These are phyloP conservation scores for Rapana venosa DNA, from an alignment of 2,888 invertebrate genomes.

Conservation along the genomic window DNA sequence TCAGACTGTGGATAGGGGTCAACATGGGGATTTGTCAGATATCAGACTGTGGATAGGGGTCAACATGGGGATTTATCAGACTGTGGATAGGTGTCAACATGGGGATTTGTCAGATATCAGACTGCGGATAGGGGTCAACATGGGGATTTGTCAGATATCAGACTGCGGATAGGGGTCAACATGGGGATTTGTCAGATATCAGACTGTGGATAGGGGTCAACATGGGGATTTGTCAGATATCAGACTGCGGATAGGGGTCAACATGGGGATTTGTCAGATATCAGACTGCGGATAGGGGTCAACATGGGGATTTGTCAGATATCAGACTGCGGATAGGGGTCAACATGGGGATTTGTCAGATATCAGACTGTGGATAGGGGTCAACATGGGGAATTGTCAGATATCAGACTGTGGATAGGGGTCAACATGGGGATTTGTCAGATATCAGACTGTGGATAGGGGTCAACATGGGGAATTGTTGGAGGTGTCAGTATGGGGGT, in stretches of 20 bases:
- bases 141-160: conserved; percentile 86
- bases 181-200: conserved; percentile 85
- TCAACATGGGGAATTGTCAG: conserved; percentile 74
- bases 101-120: conserved; percentile 87
- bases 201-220: conserved; percentile 86
- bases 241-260: conserved; percentile 86
- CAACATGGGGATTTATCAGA: conserved; percentile 81
- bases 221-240: conserved; percentile 85
- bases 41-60: conserved; percentile 90
- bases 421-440: conserved; percentile 46
- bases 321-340: conserved; percentile 90
- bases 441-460: conserved; percentile 93
- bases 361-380: conserved; percentile 90
- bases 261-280: conserved; percentile 82
- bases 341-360: conserved; percentile 79
- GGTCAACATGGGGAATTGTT: background rate
- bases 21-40: conserved; percentile 79
- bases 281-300: conserved; percentile 88
- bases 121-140: conserved; percentile 85
- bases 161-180: conserved; percentile 86
- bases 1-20: conserved; percentile 88
- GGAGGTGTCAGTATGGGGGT: too few species aligned
- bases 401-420: conserved; percentile 91
- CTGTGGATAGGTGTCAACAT: conserved; percentile 85
- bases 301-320: conserved; percentile 79